Evolutionary conservation across 2,888 invertebrate genomes (phyloP).

Genomic region (Ormyrus labotus): DNA sequence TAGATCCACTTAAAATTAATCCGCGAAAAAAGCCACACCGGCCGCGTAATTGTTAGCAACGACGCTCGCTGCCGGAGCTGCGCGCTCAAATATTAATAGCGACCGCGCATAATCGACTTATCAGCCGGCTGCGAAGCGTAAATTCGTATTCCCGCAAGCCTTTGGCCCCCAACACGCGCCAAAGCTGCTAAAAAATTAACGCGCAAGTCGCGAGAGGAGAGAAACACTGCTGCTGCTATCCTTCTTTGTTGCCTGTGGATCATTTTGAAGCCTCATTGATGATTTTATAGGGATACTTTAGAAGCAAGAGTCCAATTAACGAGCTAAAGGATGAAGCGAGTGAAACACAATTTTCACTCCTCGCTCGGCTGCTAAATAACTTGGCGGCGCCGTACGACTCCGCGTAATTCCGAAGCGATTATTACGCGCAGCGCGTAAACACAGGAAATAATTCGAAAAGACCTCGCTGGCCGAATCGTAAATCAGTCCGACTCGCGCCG

Average conservation of each 20-base stretch:
- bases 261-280: too few species aligned
- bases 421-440: not conserved
- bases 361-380: too few species aligned
- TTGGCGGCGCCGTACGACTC: too few species aligned
- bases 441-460: slow-evolving; percentile 12
- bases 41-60: slow-evolving; percentile 2
- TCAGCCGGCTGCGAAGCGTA: slow-evolving; percentile 22
- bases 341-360: not conserved
- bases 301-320: too few species aligned
- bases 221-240: too few species aligned
- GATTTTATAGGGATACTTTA: too few species aligned
- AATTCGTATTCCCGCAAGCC: slow-evolving; percentile 32
- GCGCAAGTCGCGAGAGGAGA: too few species aligned
- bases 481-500: slow-evolving; percentile 1
- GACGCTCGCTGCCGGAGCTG: not conserved
- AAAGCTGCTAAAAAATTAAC: too few species aligned
- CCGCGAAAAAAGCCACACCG: not conserved
- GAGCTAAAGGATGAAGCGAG: not conserved
- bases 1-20: not conserved
- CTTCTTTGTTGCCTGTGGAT: too few species aligned
- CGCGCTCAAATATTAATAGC: slow-evolving; percentile 40
- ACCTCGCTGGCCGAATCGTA: slow-evolving; percentile 13
- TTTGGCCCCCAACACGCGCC: not conserved
- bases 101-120: slow-evolving; percentile 34
- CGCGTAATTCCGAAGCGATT: not conserved